A percentile compares a stretch with the other conserved stretches of the same genome.
Conservation (phyloP, 2,113 vertebrate genomes). For the Poecile atricapillus region DNA sequence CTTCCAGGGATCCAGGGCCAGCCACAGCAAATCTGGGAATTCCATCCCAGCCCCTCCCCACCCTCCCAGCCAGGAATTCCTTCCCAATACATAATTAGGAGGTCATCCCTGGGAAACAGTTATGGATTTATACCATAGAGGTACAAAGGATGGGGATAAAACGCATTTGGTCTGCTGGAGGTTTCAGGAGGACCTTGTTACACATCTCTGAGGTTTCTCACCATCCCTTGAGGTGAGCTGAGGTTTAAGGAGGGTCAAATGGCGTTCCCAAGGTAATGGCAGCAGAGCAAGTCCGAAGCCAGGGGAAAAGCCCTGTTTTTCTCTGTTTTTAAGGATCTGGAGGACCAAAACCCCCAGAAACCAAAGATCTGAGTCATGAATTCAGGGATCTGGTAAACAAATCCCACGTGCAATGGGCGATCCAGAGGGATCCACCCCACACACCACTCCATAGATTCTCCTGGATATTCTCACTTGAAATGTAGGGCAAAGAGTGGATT, state of each 20-base stretch:
- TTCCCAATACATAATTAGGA: background rate
- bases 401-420: accelerated
- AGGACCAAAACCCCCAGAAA: background rate
- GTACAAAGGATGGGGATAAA: background rate
- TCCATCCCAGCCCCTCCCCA: accelerated
- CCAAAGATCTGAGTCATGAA: background rate
- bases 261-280: background rate
- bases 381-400: background rate
- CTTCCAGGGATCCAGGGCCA: background rate
- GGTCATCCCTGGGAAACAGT: background rate
- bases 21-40: background rate
- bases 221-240: too few relatives aligned
- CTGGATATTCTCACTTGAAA: background rate
- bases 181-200: background rate
- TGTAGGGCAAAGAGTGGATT: background rate
- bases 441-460: background rate
- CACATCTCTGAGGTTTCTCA: background rate
- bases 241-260: background rate
- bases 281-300: background rate
- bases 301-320: background rate
- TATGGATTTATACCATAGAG: background rate
- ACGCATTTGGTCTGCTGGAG: background rate
- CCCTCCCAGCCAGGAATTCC: background rate
- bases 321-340: accelerated
- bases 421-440: background rate